Evolutionary conservation across 2,888 invertebrate genomes (phyloP).

Genomic region (Nomada lathburiana): DNA sequence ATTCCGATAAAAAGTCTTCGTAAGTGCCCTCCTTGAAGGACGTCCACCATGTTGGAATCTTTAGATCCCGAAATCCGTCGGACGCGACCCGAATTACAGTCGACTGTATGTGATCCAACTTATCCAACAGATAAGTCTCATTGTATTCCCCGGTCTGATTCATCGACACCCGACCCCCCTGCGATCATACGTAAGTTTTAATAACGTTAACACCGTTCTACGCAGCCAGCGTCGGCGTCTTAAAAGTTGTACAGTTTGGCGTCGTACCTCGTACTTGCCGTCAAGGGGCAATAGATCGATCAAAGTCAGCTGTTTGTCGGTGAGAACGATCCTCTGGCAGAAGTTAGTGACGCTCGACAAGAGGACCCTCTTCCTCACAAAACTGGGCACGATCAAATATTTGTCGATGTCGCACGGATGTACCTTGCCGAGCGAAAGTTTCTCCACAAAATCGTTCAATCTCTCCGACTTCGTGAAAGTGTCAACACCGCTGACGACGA

Average conservation of each 20-base stretch:
- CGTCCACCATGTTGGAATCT: slow-evolving; percentile 78
- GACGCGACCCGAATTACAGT: slow-evolving; percentile 65
- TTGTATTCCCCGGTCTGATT: slow-evolving; percentile 28
- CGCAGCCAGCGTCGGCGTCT: too few species aligned
- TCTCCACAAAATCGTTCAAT: slow-evolving; percentile 73
- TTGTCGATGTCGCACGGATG: slow-evolving; percentile 78
- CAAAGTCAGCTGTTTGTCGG: slow-evolving; percentile 43
- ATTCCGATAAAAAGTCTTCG: slow-evolving; percentile 73
- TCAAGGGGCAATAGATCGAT: slow-evolving; percentile 72
- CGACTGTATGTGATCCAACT: slow-evolving; percentile 65
- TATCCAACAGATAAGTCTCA: slow-evolving; percentile 70
- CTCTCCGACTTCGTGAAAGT: slow-evolving; percentile 79
- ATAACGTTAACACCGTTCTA: not conserved
- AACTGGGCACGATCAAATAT: slow-evolving; percentile 77
- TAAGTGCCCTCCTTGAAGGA: slow-evolving; percentile 77
- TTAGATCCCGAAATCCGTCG: slow-evolving; percentile 69
- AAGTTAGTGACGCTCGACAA: slow-evolving; percentile 76
- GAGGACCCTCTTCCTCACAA: slow-evolving; percentile 75
- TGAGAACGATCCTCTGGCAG: slow-evolving; percentile 73
- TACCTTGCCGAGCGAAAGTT: slow-evolving; percentile 68
- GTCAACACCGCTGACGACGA: slow-evolving; percentile 74
- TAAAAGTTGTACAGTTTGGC: not conserved
- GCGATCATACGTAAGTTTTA: not conserved
- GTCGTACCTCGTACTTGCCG: slow-evolving; percentile 61
- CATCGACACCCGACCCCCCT: slow-evolving; percentile 2